Evolutionary conservation across 2,113 vertebrate species (phyloP), one percentile per base, ranked within the genome.

Genomic region (Halichoerus grypus): DNA sequence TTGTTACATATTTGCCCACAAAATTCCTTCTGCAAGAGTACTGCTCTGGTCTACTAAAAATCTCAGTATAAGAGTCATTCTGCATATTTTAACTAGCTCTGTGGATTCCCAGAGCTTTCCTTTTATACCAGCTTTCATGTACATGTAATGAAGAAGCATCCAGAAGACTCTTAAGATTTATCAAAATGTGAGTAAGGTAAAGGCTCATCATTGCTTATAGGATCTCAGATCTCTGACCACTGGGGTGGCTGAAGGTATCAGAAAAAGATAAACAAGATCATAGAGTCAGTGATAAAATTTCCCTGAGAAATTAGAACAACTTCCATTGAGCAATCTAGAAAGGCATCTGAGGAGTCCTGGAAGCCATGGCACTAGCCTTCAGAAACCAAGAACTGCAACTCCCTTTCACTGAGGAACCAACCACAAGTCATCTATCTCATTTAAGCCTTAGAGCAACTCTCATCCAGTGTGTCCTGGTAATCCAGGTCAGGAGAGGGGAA

Each of bases 301-400:
- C 63, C 31, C 51, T 67, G 69, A 59, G 46, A 84, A 91, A 83
- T 77, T 63, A 95, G 49, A 92, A 79, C 13, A 93, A 39, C 22
- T 87, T 77, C 55, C 18, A 67, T 1, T 76, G 61, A 91, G 74
- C 61, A 86, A 79, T n/a, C 49, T 83, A 59, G 31, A 77, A 90
- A 95, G 12, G 3, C 9, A 5, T 51, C 51, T 69, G 28, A 31
- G 59, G 49, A 14, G 7, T 76, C 81, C 59, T 63, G 31, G 31
- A 57, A 71, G 26, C 39, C 18, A 24, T 10, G 8, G 16, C 36
- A 53, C 7, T 15, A 85, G 24, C 33, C 59, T 90, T 83, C 8
- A 57, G 51, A 92, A 90, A 49, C 13, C 26, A 89, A 92, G n/a
- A 97, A 72, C 33, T 33, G 8, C 55, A 97, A 77, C 33, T 61